Evolutionary conservation across 1,140 invertebrate species (phyloP).

Genomic region (Aphelenchoides fujianensis): DNA sequence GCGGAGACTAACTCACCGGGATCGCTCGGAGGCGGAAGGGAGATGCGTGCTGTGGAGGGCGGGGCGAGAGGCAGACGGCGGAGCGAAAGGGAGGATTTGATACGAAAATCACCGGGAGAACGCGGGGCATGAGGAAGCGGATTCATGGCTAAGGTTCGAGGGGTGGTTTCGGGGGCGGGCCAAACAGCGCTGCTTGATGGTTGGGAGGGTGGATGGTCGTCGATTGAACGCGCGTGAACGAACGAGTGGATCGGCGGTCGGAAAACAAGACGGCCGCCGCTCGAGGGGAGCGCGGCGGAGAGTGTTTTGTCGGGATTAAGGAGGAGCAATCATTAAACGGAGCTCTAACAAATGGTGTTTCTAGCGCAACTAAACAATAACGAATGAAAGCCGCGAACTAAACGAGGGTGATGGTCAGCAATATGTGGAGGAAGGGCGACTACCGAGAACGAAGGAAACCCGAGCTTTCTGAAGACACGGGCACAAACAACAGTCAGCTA

Average conservation of each 20-base stretch:
- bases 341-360: not conserved
- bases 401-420: not conserved
- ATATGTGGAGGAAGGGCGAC: not conserved
- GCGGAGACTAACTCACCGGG: not conserved
- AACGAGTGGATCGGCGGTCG: not conserved
- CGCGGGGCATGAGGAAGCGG: not conserved
- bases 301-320: not conserved
- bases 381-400: not conserved
- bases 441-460: too few relatives aligned
- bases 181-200: not conserved
- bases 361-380: slow-evolving; percentile 5
- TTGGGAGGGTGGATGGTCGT: not conserved
- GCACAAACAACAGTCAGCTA: too few relatives aligned
- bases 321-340: not conserved
- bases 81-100: not conserved
- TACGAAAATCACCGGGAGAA: not conserved
- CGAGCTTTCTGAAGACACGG: not conserved
- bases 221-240: too few relatives aligned
- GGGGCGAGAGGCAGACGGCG: too few relatives aligned
- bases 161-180: not conserved
- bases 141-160: slow-evolving; percentile 5
- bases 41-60: too few relatives aligned
- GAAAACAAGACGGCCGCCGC: slow-evolving; percentile 7
- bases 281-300: not conserved
- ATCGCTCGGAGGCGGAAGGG: not conserved